Percentiles rank a stretch among this genome's conserved stretches.
These are phyloP conservation scores for Poicephalus gulielmi DNA, from an alignment of 2,113 vertebrate genomes.

Conservation along the genomic window DNA sequence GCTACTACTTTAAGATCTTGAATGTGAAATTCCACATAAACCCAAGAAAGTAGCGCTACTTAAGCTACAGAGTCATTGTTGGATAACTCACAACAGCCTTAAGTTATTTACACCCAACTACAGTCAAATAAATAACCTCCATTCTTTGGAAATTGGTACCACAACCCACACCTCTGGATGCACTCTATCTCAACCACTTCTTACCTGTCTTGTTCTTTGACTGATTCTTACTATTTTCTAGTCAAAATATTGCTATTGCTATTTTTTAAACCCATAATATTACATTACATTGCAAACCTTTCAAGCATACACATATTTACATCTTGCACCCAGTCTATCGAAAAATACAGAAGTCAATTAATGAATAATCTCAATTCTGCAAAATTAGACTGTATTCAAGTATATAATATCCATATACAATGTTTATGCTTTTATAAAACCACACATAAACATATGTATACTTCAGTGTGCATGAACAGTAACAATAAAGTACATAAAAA, in stretches of 20 bases:
- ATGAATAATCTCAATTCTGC: neutral
- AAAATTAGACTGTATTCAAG: neutral
- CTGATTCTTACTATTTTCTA: neutral
- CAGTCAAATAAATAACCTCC: neutral
- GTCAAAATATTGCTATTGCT: neutral
- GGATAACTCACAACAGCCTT: neutral
- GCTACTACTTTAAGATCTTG: neutral
- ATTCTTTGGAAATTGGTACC: neutral
- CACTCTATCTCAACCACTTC: neutral
- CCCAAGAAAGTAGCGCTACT: neutral
- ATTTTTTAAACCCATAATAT: neutral
- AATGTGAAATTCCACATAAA: neutral
- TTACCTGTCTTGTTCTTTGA: neutral
- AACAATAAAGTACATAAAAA: neutral
- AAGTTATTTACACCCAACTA: neutral
- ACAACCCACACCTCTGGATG: neutral
- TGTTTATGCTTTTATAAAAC: neutral
- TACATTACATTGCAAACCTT: neutral
- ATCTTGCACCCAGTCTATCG: neutral
- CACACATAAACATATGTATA: neutral
- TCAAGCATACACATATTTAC: neutral
- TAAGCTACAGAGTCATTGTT: neutral
- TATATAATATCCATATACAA: neutral
- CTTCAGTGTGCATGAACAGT: neutral
- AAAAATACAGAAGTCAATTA: neutral